Evolutionary conservation across 1,140 invertebrate species (phyloP), one percentile per base, ranked within the genome.

Genomic region (Drosophila pectinifera): DNA sequence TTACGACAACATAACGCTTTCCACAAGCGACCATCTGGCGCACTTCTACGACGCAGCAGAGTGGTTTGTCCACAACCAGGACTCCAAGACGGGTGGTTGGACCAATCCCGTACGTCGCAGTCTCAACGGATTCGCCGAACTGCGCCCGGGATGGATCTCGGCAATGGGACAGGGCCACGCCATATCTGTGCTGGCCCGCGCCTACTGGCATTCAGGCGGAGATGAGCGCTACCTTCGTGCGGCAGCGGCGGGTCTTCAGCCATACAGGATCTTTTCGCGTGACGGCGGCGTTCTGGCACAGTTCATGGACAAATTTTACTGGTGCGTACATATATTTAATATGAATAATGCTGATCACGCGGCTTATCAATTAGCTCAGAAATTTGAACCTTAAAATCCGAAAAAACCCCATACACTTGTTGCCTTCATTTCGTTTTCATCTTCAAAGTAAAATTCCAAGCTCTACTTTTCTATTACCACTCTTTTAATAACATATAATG

Each of bases 111-210:
- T 98, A 3, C 94, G 95, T 51, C 93, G 98, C 76, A 95, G 95
- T 90, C 94, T 97, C 65, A 94, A 94, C 53, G 95, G 96, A n/a
- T 96, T 97, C 92, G 94, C 95, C 45, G 95, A 96, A 73, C 94
- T 99, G 36, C 93, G 95, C 69, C 95, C 97, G 14, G 97, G 97
- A 58, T 99, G 98, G 98, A 97, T 98, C 92, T 99, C 98, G 3
- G 97, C 98, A 7, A 99, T 99, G 98, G 98, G 97, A 5, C 98
- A 99, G 92, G 98, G 98, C 0, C 98, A 99, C 92, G 98, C 96
- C 0, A 97, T 99, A 63, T 99, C 98, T 0, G 94, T 99, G 11
- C 93, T 99, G 48, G 95, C 97, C 4, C 94, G 99, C 75, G 98
- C 98, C 0, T 98, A 97, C 93, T 94, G 96, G 92, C 94, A 95